These are phyloP conservation scores for Schizotus pectinicornis DNA, from an alignment of 2,888 invertebrate species.

Conservation along the genomic window DNA sequence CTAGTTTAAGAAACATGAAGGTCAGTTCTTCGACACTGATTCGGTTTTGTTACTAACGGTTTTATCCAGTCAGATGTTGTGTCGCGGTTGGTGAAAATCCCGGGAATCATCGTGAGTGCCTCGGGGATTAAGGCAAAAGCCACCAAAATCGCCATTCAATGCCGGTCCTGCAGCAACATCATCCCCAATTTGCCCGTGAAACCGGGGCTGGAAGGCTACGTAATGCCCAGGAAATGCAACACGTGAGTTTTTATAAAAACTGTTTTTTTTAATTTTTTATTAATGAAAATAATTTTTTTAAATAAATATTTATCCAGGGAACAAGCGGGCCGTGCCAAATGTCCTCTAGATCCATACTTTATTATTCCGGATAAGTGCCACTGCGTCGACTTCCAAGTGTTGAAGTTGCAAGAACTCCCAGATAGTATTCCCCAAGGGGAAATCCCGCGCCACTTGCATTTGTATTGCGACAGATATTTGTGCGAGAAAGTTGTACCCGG, in stretches of 20 bases:
- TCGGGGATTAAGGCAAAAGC: constrained; percentile 96
- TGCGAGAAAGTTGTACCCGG: constrained; percentile 97
- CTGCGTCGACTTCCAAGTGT: constrained; percentile 96
- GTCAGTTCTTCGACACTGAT: constrained; percentile 57
- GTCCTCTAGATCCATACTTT: constrained; percentile 97
- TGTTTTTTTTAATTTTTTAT: constrained; percentile 19
- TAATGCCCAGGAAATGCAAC: constrained; percentile 92
- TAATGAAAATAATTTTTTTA: constrained; percentile 30
- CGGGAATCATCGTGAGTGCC: constrained; percentile 94
- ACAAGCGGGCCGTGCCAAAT: constrained; percentile 89
- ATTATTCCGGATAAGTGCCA: constrained; percentile 97
- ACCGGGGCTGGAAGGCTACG: constrained; percentile 95
- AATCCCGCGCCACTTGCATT: constrained; percentile 93
- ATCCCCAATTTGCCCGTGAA: constrained; percentile 89
- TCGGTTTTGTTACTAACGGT: constrained; percentile 10
- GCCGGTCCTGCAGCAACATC: constrained; percentile 88
- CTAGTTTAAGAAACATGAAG: constrained; percentile 84
- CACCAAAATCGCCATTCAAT: constrained; percentile 93
- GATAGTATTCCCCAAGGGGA: constrained; percentile 96
- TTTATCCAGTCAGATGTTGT: constrained; percentile 85
- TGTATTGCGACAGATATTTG: constrained; percentile 92
- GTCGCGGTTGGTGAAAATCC: constrained; percentile 90
- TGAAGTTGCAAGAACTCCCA: constrained; percentile 97
- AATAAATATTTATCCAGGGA: constrained; percentile 66
- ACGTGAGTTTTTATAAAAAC: constrained; percentile 67